Base-by-base conservation (phyloP, 1,140 invertebrate species). In the Saxidomus purpurata region DNA sequence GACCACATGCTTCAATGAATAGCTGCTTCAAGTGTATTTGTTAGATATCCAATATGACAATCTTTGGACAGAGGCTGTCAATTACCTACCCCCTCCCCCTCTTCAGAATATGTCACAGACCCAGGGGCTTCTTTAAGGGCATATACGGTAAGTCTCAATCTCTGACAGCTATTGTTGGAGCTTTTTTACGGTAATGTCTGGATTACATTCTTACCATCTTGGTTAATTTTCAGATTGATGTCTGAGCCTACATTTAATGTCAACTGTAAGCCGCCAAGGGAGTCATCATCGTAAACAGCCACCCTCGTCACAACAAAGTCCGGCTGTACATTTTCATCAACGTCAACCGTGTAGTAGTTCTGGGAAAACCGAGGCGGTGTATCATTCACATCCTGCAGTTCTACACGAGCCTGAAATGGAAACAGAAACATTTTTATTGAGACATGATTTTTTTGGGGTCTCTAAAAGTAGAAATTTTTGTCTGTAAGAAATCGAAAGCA, bases 381-480 rank as follows among this genome's bases (percentile, higher is more conserved):
- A 91, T 96, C 95, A 88, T 96, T 96, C 40, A 91, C 69, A 90
- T 95, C 95, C 1, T 80, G 47, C 0, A 95, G 77, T 13, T 83
- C 90, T 19, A 96, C 90, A 8, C 76, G 74, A 36, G 94, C 93
- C 93, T 99, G 97, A 17, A 94, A 93, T 34, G 9, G 31, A 31
- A 67, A 31, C 63, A 67, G 25, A 3, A 17, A 25, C 31, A 67
- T 28, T n/a, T 11, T 31, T 28, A 25, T 67, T 28, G 15, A 31
- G 28, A 43, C 43, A 43, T 43, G 4, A 8, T 15, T 43, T 43
- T 43, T 43, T 43, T 43, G n/a, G n/a, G n/a, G n/a, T n/a, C n/a
- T n/a, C n/a, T n/a, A n/a, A n/a, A 52, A 9, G 47, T 52, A 9
- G 9, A 52, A 52, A 52, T 52, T 52, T 19, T 52, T 52, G 19